A percentile compares a stretch with the other conserved stretches of the same genome.
phyloP scores from a whole-genome alignment of 2,888 invertebrate genomes.

The Athrips mouffetella region DNA sequence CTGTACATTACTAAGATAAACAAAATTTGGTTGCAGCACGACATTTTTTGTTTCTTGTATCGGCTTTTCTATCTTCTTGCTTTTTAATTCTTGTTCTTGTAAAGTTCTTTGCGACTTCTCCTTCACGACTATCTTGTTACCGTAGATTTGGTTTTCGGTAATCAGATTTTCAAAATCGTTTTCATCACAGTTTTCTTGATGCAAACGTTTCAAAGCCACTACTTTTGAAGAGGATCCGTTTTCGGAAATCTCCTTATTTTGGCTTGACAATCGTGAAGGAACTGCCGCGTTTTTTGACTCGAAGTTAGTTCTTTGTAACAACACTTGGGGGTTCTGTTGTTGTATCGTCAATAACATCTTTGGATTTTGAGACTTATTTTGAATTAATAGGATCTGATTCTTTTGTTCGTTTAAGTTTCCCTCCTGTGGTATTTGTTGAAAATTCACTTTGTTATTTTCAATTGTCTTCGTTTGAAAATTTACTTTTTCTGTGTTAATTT shows the following conservation, averaged over 20 bases:
- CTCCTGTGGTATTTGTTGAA: constrained; percentile 51
- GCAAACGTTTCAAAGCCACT: constrained; percentile 66
- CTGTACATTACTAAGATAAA: constrained; percentile 68
- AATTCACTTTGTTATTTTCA: constrained; percentile 46
- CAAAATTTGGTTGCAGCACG: constrained; percentile 63
- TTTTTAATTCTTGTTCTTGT: constrained; percentile 63
- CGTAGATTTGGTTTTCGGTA: constrained; percentile 76
- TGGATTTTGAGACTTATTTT: constrained; percentile 56
- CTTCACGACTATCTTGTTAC: constrained; percentile 77
- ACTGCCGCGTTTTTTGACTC: constrained; percentile 71
- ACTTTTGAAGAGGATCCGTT: constrained; percentile 60
- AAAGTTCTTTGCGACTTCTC: constrained; percentile 67
- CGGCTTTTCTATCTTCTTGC: constrained; percentile 45
- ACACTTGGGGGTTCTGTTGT: constrained; percentile 58
- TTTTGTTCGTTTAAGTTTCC: constrained; percentile 51
- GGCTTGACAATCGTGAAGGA: constrained; percentile 68
- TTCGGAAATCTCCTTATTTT: constrained; percentile 56
- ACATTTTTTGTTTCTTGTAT: constrained; percentile 52
- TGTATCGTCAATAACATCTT: constrained; percentile 66
- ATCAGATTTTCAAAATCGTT: constrained; percentile 77
- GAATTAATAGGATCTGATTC: constrained; percentile 63
- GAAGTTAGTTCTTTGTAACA: constrained; percentile 56
- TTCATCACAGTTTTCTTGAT: constrained; percentile 71
- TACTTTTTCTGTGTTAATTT: constrained; percentile 13
- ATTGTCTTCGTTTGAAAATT: constrained; percentile 48